A percentile compares a stretch with the other conserved stretches of the same genome.
Evolutionary conservation across 2,797 vertebrate genomes (phyloP).

Genomic region (Fistularia tabacaria): DNA sequence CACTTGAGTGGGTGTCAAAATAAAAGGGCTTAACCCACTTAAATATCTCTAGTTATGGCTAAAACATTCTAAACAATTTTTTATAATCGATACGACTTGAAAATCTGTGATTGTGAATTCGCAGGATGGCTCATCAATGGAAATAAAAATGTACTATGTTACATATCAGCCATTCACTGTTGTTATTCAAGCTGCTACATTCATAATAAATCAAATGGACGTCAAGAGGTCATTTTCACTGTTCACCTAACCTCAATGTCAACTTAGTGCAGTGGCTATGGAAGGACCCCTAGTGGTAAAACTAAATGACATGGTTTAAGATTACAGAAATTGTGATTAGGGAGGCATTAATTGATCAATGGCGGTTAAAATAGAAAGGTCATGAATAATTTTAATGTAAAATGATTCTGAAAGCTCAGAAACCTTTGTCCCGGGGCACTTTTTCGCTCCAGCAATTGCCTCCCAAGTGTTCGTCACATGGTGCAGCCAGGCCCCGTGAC

Average conservation of each 20-base stretch:
- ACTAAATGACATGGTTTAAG: neutral
- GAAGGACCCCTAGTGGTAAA: slow-evolving; percentile 37
- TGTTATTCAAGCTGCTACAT: slow-evolving; percentile 8
- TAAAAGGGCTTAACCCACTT: slow-evolving; percentile 38
- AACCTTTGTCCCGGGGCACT: too few relatives aligned
- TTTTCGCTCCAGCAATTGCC: neutral
- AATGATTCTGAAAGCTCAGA: neutral
- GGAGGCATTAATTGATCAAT: too few relatives aligned
- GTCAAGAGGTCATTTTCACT: neutral
- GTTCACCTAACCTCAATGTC: slow-evolving; percentile 31
- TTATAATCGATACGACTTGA: slow-evolving; percentile 38
- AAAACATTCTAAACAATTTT: slow-evolving; percentile 6
- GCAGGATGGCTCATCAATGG: slow-evolving; percentile 20
- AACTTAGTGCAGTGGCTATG: slow-evolving; percentile 1
- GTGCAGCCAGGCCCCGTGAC: slow-evolving; percentile 55
- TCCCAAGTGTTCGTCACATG: neutral
- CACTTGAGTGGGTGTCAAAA: slow-evolving; percentile 8
- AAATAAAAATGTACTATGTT: slow-evolving; percentile 57
- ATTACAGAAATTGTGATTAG: too few relatives aligned
- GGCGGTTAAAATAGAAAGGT: neutral
- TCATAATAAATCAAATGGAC: too few relatives aligned
- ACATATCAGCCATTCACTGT: neutral
- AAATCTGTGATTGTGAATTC: slow-evolving; percentile 29
- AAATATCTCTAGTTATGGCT: slow-evolving; percentile 12
- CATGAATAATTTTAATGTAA: neutral